Base-by-base conservation (phyloP, 2,888 invertebrate genomes). In the Oxyteleia sp. region DNA sequence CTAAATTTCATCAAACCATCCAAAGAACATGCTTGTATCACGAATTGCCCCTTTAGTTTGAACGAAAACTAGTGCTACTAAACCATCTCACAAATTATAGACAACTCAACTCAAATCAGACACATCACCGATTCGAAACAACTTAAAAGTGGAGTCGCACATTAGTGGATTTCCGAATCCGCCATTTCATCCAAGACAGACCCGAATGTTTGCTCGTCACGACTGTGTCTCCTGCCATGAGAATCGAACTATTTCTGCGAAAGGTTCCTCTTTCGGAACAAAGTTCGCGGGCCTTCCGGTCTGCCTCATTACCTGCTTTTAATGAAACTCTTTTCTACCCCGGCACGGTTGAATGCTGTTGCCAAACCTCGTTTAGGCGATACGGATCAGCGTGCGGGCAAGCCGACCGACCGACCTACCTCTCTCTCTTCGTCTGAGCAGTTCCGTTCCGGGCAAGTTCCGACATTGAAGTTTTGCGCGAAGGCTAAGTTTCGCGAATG, bases 291-390 rank as follows among this genome's bases (percentile, higher is more conserved):
- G 80, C 78, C 84, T 84, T 88, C 87, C 89, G 87, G 89, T 84
- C 88, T 88, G 85, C 84, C 88, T 90, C 89, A 89, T 91, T 89
- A 89, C 89, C 87, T 85, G 86, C 85, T 88, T 91, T 90, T 91
- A 92, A 92, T 91, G 91, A 92, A 91, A 92, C 92, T 91, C 91
- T 91, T 92, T 92, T 91, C 91, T 89, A 89, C 91, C n/a, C 59
- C 75, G 86, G 85, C 84, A 82, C 84, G 86, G 89, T 87, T 91
- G 90, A 91, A 91, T 91, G 89, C 89, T 89, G 89, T 92, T 91
- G 92, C 91, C 90, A 91, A 92, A 92, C 90, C 85, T 92, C 92
- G 92, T 92, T 92, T 92, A 89, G 88, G 87, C 89, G 92, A 92
- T 92, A 92, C 89, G 91, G 90, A 92, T 92, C 92, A 91, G 90